Evolutionary conservation across 92 coral and sea anemone species (phyloP), one percentile per base, ranked within the genome.

Genomic region (Phenganax marumi): DNA sequence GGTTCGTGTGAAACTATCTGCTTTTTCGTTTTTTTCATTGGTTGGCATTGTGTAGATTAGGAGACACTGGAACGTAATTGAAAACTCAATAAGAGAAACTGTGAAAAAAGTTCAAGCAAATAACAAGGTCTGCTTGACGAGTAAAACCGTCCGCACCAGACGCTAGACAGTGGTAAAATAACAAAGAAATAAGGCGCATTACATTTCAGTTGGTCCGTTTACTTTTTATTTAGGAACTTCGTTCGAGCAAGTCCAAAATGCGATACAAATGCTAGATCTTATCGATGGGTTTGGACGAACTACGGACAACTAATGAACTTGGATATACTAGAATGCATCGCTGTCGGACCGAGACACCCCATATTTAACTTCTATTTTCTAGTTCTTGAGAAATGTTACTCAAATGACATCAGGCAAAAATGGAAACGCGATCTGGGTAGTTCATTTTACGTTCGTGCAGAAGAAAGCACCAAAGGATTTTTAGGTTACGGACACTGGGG

Each of bases 281-380:
- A 53, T 13, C 54, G 77, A 22, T 74, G 79, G 79, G 0, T 74
- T 2, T 74, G 79, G 79, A 74, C 60, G 0, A 50, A 56, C 12
- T 9, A 53, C 19, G 79, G 64, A 25, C 79, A 74, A 74, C 79
- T 74, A 17, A 14, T 74, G 26, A 74, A 74, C 22, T 25, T 52
- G 48, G 79, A 74, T 8, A 74, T 7, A 47, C 46, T 74, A 1
- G 64, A 74, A 56, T 74, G 79, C 48, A 53, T 74, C 10, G 21
- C 39, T n/a, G 79, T 51, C 17, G 79, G 76, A 70, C 43, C 52
- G 54, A n/a, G 0, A n/a, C 1, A 1, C 13, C 10, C 10, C 9
- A 1, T 33, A 33, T 33, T 33, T 5, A 70, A 17, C 19, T 53
- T 18, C 46, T 12, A 12, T 24, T 7, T 50, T 7, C 12, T 74